Evolutionary conservation across 2,888 invertebrate species (phyloP), one percentile per base, ranked within the genome.

Genomic region (Polylopha cassiicola): DNA sequence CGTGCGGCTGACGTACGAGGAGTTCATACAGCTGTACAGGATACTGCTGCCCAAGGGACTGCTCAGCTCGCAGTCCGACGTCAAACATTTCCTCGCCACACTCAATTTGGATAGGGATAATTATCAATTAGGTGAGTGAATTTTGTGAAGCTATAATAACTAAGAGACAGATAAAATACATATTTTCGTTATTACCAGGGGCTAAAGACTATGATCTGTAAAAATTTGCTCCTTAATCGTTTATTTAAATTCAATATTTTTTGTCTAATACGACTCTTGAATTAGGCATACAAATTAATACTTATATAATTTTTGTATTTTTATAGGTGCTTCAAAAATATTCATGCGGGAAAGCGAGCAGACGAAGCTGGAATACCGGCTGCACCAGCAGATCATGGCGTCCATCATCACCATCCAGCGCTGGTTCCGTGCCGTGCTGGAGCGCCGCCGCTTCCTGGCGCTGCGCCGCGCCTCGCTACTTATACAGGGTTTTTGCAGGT

Each of bases 291-390:
- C n/a, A n/a, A n/a, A n/a, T 8, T 17, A 8, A 10, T 13, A 10
- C 7, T 4, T 14, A 13, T 36, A 5, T 7, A 16, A 4, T 11
- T 20, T n/a, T 34, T 3, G 14, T 33, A 8, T n/a, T 3, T 8
- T 15, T 46, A 2, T 43, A 86, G 93, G 93, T 36, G 89, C 89
- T 39, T 93, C 92, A 9, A 98, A 98, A 86, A 94, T 98, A 47
- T 98, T 97, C 70, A 90, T 98, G 86, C 89, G 98, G 22, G 98
- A 98, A 71, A 94, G 95, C 15, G 97, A 98, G 73, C 97, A 98
- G 76, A 90, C 95, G 56, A 93, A 95, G 66, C 81, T 98, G 48
- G 98, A 98, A 69, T 94, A 95, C 64, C 91, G 94, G 53, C 87
- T 98, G 36, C 98, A 98, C 73, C 94, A 95, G 68, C 95, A 95